Evolutionary conservation across 2,888 invertebrate species (phyloP), one percentile per base, ranked within the genome.

Genomic region (Trichogramma evanescens): DNA sequence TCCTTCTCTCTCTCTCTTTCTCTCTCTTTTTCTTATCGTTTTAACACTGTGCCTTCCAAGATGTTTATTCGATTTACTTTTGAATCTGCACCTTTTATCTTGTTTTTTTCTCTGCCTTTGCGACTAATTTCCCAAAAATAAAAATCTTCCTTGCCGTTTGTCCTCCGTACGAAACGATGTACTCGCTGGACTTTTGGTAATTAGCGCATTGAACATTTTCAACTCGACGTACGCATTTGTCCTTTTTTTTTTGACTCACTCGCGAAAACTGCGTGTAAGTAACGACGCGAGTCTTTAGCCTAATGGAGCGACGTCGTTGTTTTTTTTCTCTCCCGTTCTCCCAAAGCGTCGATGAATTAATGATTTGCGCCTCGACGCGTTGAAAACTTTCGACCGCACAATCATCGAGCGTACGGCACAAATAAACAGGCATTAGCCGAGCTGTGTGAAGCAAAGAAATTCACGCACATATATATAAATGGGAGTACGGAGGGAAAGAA

Each of bases 41-140:
- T 41, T 51, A 8, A 10, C 51, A 4, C 53, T 48, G 56, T 51
- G 56, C 48, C n/a, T 10, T 42, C 46, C 26, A 26, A 26, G 67
- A 73, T 76, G 75, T 77, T 77, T 76, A 74, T 75, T 73, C 75
- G 72, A 74, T 74, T 73, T 72, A 72, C 71, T 72, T 70, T 66
- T 26, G 26, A 26, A 26, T 26, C 26, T 26, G 26, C 26, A 26
- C 26, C 3, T 26, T 26, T 26, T 26, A 26, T 26, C 26, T 26
- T 26, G 26, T 26, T 26, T 26, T 26, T 26, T 26, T 26, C 26
- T 26, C 26, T 26, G 26, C 3, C 26, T 2, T 26, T 26, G 3
- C 26, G 26, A 26, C 26, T 26, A 26, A 26, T 26, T 26, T 26
- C 26, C 26, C 26, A 2, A 26, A 26, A 26, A 26, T 26, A 26